These are phyloP conservation scores for Scolopax bukidnonensis DNA, from an alignment of 2,797 vertebrate species.

Conservation along the genomic window DNA sequence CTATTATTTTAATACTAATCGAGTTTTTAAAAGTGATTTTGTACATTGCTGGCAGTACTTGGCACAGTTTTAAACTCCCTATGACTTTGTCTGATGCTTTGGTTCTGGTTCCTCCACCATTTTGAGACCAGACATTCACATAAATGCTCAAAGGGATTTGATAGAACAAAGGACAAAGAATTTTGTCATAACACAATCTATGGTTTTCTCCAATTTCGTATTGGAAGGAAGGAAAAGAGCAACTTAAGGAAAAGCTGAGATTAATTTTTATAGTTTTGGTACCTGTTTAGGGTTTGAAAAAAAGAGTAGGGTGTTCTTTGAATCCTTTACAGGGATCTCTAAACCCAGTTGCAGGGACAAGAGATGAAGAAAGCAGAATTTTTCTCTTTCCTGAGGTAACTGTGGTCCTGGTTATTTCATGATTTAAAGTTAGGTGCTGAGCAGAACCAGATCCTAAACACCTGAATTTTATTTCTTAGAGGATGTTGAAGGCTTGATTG, in stretches of 20 bases:
- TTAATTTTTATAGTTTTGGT: not conserved
- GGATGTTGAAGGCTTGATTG: not conserved
- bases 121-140: not conserved
- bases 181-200: not conserved
- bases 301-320: not conserved
- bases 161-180: not conserved
- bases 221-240: not conserved
- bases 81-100: not conserved
- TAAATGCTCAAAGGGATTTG: not conserved
- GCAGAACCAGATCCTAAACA: not conserved
- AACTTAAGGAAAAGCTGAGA: not conserved
- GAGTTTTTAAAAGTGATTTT: not conserved
- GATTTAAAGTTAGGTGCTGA: not conserved
- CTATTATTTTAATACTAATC: constrained; percentile 17
- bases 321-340: not conserved
- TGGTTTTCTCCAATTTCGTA: not conserved
- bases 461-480: not conserved
- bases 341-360: not conserved
- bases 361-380: not conserved
- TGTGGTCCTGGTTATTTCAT: not conserved
- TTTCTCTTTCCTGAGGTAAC: not conserved
- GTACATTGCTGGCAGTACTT: not conserved
- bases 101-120: not conserved
- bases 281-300: not conserved
- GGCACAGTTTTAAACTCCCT: not conserved